Conservation (phyloP, 2,797 vertebrate species). For the Helostoma temminkii region DNA sequence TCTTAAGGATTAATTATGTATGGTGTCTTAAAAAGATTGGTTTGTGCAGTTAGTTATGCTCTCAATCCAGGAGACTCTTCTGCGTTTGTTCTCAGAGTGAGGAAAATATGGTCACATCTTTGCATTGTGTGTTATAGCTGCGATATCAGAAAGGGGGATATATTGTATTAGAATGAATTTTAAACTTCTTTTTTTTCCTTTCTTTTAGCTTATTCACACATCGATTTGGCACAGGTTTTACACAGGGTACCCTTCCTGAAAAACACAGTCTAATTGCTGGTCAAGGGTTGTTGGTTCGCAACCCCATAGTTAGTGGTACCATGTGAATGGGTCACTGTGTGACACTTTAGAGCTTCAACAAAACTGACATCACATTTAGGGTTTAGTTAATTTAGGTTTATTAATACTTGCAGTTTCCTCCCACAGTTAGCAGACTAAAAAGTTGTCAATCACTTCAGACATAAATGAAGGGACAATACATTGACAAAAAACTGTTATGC, state of each 20-base stretch:
- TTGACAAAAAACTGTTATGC: background rate
- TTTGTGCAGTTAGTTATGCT: slow-evolving; percentile 48
- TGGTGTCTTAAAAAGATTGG: slow-evolving; percentile 44
- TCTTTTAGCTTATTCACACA: too few species aligned
- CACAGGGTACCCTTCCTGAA: too few species aligned
- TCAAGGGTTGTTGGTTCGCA: too few species aligned
- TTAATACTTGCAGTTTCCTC: too few species aligned
- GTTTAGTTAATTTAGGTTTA: background rate
- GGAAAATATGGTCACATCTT: background rate
- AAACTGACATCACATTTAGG: too few species aligned
- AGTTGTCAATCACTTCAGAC: background rate
- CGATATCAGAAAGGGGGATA: slow-evolving; percentile 9
- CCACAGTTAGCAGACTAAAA: slow-evolving; percentile 20
- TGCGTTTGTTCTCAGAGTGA: slow-evolving; percentile 3
- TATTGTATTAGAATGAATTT: background rate
- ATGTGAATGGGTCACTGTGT: too few species aligned
- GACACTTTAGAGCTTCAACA: too few species aligned
- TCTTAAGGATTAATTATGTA: slow-evolving; percentile 61
- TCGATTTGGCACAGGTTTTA: too few species aligned
- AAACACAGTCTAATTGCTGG: too few species aligned
- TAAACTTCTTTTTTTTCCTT: too few species aligned
- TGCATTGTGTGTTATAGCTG: slow-evolving; percentile 9
- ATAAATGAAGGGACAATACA: background rate
- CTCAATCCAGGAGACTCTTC: slow-evolving; percentile 30
- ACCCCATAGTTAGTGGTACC: too few species aligned